Conservation (phyloP, 2,797 vertebrate species). For the Lindbergichthys nudifrons region DNA sequence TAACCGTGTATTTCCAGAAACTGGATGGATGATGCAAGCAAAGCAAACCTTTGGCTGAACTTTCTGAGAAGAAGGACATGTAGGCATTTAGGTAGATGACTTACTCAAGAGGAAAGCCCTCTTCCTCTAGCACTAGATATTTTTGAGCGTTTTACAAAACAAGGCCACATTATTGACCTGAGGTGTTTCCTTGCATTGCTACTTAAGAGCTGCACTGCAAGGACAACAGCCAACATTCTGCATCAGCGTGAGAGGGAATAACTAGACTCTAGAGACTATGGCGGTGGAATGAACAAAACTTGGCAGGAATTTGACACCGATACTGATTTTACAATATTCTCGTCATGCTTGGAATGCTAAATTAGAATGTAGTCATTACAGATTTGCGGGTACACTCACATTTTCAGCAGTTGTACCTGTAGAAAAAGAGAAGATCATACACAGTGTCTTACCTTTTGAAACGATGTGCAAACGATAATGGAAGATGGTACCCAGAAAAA, state of each 20-base stretch:
- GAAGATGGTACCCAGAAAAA: background rate
- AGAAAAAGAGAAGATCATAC: background rate
- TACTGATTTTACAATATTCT: background rate
- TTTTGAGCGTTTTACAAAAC: conserved; percentile 20
- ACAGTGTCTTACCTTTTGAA: too few species aligned
- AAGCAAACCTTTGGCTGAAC: conserved; percentile 65
- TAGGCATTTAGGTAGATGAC: conserved; percentile 39
- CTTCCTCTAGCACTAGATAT: background rate
- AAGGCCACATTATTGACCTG: background rate
- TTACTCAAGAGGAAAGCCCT: conserved; percentile 25
- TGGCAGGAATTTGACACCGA: background rate
- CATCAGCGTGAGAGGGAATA: background rate
- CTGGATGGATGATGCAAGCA: conserved; percentile 69
- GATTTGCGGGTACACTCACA: background rate
- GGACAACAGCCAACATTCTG: background rate
- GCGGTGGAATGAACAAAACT: background rate
- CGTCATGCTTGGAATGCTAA: background rate
- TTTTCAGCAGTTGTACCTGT: background rate
- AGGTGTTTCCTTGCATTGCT: background rate
- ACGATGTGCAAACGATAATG: too few species aligned
- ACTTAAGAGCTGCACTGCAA: conserved; percentile 1
- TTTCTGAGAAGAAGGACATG: conserved; percentile 48
- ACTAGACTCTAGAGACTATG: background rate
- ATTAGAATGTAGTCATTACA: background rate
- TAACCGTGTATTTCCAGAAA: conserved; percentile 67